These are phyloP conservation scores for Peromyscus attwateri DNA, from an alignment of 2,797 vertebrate species.

Conservation along the genomic window DNA sequence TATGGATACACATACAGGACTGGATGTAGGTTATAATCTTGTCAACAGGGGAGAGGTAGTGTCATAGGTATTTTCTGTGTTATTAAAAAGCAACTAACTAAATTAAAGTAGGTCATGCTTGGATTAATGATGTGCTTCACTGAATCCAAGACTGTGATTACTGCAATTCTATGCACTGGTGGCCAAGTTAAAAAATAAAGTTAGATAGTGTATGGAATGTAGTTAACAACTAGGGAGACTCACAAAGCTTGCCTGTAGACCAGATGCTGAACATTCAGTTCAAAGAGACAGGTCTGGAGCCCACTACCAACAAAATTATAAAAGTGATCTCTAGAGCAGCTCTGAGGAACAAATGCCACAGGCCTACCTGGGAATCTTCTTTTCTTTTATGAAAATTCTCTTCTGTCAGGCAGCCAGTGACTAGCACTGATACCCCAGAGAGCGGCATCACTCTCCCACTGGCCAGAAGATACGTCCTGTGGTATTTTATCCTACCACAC, in stretches of 20 bases:
- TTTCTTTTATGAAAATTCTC: conserved; percentile 21
- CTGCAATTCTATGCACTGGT: background rate
- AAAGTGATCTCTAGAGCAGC: background rate
- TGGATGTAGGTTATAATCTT: background rate
- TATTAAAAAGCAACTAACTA: conserved; percentile 21
- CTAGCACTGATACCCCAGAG: background rate
- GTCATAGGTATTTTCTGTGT: background rate
- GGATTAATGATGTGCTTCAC: background rate
- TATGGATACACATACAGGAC: background rate
- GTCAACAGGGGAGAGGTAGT: background rate
- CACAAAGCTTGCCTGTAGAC: background rate
- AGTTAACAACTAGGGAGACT: background rate
- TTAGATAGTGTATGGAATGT: background rate
- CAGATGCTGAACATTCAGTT: background rate
- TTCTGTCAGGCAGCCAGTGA: background rate
- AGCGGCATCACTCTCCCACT: background rate
- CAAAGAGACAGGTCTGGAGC: background rate
- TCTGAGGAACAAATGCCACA: background rate
- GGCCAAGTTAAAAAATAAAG: background rate
- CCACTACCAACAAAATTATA: background rate
- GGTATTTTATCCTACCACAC: conserved; percentile 31
- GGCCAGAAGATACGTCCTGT: background rate
- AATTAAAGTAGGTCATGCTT: background rate
- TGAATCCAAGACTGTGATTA: background rate
- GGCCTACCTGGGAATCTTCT: conserved; percentile 47